Evolutionary conservation across 1,140 invertebrate species (phyloP).

Genomic region (Chionoecetes opilio): DNA sequence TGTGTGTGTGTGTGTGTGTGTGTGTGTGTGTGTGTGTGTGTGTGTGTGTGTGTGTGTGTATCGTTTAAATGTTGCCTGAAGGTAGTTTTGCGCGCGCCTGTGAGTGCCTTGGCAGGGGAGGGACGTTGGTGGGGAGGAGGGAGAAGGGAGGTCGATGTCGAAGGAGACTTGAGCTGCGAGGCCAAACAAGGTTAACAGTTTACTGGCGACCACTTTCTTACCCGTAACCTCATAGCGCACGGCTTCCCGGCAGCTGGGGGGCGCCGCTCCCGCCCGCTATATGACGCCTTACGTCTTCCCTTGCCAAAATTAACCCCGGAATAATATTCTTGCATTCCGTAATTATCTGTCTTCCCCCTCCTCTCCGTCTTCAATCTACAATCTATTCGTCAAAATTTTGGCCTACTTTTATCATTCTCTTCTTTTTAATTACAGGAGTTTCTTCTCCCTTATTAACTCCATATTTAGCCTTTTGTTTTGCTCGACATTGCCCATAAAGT

Average conservation of each 20-base stretch:
- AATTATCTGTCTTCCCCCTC: conserved; percentile 65
- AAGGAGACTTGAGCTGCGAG: not conserved
- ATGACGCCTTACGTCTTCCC: conserved; percentile 67
- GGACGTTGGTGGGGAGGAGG: not conserved
- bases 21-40: too few species aligned
- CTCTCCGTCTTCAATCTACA: conserved; percentile 71
- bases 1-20: too few species aligned
- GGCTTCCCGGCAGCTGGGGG: conserved; percentile 22
- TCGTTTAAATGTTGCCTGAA: not conserved
- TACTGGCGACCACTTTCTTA: conserved; percentile 34
- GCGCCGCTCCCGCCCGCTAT: conserved; percentile 51
- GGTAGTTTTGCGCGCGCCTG: not conserved
- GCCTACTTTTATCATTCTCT: conserved; percentile 64
- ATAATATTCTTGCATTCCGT: conserved; percentile 69
- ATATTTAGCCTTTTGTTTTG: conserved; percentile 72
- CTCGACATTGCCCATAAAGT: conserved; percentile 61
- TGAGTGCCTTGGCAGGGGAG: not conserved
- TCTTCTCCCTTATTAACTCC: conserved; percentile 72
- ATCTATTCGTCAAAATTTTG: conserved; percentile 71
- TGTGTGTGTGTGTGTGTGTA: too few species aligned
- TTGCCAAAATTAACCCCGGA: conserved; percentile 60
- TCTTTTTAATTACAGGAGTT: conserved; percentile 72
- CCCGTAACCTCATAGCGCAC: not conserved
- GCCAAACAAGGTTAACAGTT: conserved; percentile 45
- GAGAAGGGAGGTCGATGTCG: not conserved